phyloP scores from a whole-genome alignment of 2,797 vertebrate species.

The Falco naumanni region DNA sequence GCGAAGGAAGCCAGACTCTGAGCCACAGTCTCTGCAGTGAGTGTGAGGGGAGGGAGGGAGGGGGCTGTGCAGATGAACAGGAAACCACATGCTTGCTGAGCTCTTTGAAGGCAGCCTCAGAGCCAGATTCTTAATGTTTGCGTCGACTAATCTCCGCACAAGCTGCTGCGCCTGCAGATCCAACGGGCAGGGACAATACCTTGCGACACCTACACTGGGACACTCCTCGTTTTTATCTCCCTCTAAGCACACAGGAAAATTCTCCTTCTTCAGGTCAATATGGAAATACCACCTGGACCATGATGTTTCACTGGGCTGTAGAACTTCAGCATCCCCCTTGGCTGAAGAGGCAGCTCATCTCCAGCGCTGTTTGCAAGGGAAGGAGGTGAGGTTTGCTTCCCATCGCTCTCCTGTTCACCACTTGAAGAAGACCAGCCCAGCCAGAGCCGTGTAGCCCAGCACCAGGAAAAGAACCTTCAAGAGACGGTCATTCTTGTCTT shows the following conservation, averaged over 20 bases:
- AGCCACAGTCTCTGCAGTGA: accelerated
- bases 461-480: constrained; percentile 92
- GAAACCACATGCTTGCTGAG: not conserved
- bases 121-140: not conserved
- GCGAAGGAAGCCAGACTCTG: not conserved
- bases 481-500: constrained; percentile 88
- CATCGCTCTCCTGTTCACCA: constrained; percentile 75
- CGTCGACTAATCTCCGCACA: not conserved
- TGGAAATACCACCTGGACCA: accelerated
- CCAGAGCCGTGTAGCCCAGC: constrained; percentile 85
- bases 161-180: not conserved
- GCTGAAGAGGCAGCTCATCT: not conserved
- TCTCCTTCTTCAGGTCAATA: not conserved
- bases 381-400: not conserved
- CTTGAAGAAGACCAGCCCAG: constrained; percentile 86
- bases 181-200: not conserved
- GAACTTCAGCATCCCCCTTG: not conserved
- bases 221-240: not conserved
- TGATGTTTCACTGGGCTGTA: not conserved
- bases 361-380: not conserved
- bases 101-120: not conserved
- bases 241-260: not conserved
- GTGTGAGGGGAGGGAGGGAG: not conserved
- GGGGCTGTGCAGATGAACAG: not conserved
- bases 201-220: not conserved